Base-by-base conservation (phyloP, 2,797 vertebrate genomes). In the Thalassophryne amazonica region DNA sequence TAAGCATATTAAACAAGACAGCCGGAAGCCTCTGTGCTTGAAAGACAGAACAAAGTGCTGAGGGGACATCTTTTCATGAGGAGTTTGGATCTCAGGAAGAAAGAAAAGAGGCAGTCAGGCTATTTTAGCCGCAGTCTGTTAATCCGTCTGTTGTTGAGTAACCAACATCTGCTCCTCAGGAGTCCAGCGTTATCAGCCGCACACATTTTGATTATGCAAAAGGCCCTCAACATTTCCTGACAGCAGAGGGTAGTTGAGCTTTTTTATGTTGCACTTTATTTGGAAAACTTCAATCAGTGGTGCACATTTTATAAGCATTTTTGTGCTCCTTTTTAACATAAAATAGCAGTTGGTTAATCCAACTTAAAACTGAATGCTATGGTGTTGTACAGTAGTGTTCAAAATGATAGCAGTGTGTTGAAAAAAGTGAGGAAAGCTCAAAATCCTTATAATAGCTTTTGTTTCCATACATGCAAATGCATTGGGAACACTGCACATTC, bases 71-170 rank as follows among this genome's bases (percentile, higher is more conserved):
- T 86, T 86, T 83, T 64, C 24, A 78, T 64, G 66, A 81, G 43
- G 73, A 63, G 63, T 73, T 79, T 77, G 73, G 78, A 80, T 86
- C 73, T 77, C 74, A 79, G 71, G 73, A 75, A 85, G 77, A 61
- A 67, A 76, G 47, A 69, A 66, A 66, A 74, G 66, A 59, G 42
- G 41, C 64, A 45, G 65, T 54, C 72, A 41, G 36, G 89, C 86
- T 87, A 86, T 85, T 90, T 90, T 85, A 54, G 53, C 81, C 49
- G 28, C 65, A 29, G 85, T 81, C 85, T 83, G 87, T 88, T 88
- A 76, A 53, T 62, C 72, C 73, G 84, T 85, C 84, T 84, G 70
- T 69, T 87, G 55, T 90, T 90, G 87, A 65, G 86, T 83, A 90
- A 91, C 78, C 68, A 68, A 69, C 71, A 81, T 78, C 68, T 79